Evolutionary conservation across 2,888 invertebrate genomes (phyloP).

Genomic region (Drosophila histrio): DNA sequence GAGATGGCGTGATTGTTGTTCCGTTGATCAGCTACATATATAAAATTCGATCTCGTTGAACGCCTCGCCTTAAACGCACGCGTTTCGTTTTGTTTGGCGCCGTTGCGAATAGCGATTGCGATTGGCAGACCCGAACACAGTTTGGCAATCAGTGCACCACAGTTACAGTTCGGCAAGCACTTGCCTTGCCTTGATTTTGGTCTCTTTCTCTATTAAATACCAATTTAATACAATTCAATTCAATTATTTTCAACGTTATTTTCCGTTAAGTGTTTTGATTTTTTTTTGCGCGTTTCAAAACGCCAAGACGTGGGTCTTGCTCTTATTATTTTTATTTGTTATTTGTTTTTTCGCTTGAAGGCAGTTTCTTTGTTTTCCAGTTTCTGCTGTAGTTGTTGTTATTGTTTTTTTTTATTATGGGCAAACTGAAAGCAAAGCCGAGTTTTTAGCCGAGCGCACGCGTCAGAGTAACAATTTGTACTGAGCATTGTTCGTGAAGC

Average conservation of each 20-base stretch:
- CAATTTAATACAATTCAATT: conserved; percentile 42
- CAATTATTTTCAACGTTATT: conserved; percentile 35
- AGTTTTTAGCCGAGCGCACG: conserved; percentile 52
- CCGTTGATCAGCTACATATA: conserved; percentile 63
- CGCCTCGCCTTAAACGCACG: conserved; percentile 65
- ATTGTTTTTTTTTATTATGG: conserved; percentile 9
- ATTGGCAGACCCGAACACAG: not conserved
- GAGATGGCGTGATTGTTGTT: not conserved
- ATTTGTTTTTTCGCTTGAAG: conserved; percentile 38
- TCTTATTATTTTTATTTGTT: conserved; percentile 34
- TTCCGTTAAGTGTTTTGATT: conserved; percentile 38
- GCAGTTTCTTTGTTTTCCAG: conserved; percentile 69
- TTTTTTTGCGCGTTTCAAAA: conserved; percentile 54
- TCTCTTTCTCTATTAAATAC: conserved; percentile 7
- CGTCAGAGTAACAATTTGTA: conserved; percentile 62
- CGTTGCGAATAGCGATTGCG: conserved; percentile 43
- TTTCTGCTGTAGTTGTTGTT: conserved; percentile 31
- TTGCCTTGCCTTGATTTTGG: conserved; percentile 7
- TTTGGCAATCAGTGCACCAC: conserved; percentile 5
- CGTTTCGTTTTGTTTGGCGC: conserved; percentile 68
- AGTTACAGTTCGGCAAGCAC: conserved; percentile 18
- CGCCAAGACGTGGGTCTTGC: conserved; percentile 56
- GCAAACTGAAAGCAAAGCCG: conserved; percentile 46
- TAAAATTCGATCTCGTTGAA: conserved; percentile 42
- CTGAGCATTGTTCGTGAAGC: conserved; percentile 53